Percentiles rank a stretch among this genome's conserved stretches.
These are phyloP conservation scores for Phyllopteryx taeniolatus DNA, from an alignment of 2,113 vertebrate species.

Conservation along the genomic window DNA sequence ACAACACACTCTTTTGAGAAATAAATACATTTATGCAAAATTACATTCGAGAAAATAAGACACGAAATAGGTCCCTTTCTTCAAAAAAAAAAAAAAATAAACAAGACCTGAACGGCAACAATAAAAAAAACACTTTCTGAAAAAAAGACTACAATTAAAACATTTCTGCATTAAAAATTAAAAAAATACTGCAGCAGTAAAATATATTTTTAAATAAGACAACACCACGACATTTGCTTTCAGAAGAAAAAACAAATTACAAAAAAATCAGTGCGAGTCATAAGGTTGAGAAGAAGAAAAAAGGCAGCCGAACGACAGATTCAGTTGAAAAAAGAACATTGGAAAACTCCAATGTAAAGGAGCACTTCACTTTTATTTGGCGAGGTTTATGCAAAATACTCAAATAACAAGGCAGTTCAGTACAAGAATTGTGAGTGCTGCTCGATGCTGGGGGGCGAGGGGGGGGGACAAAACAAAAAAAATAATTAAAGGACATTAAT, in stretches of 20 bases:
- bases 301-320: not conserved
- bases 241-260: not conserved
- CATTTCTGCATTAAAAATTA: not conserved
- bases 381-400: constrained; percentile 72
- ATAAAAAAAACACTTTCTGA: not conserved
- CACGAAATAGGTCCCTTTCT: not conserved
- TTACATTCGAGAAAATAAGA: not conserved
- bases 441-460: constrained; percentile 50
- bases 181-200: not conserved
- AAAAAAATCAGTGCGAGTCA: constrained; percentile 3
- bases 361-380: not conserved
- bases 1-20: not conserved
- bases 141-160: not conserved
- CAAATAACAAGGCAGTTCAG: constrained; percentile 72
- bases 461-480: constrained; percentile 32
- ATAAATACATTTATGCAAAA: constrained; percentile 9
- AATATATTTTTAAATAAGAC: not conserved
- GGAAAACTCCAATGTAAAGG: not conserved
- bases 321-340: not conserved
- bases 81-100: not conserved
- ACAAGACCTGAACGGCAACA: not conserved
- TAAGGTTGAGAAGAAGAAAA: not conserved
- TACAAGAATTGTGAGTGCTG: constrained; percentile 65
- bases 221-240: not conserved
- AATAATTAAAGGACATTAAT: constrained; percentile 67